These are phyloP conservation scores for Euplexia lucipara DNA, from an alignment of 2,888 invertebrate genomes.

Conservation along the genomic window DNA sequence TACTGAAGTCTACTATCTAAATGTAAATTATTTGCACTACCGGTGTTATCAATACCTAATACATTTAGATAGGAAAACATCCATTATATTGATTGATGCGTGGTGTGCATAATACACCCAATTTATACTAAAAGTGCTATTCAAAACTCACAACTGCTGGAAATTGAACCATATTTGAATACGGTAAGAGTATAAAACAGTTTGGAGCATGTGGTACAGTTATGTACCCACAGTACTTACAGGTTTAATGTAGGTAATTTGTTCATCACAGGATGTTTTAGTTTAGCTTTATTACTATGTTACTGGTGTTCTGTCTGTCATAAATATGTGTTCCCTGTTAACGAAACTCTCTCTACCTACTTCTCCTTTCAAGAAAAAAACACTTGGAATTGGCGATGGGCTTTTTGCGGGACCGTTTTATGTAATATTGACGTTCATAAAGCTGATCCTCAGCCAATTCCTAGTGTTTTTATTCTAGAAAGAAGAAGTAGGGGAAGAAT, in stretches of 20 bases:
- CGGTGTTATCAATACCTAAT: conserved; percentile 32
- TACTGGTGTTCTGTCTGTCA: not conserved
- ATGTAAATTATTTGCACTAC: conserved; percentile 3
- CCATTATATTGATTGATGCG: conserved; percentile 28
- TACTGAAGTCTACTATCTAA: conserved; percentile 8
- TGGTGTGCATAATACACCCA: not conserved
- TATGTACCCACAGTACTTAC: too few species aligned
- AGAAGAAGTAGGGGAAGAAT: too few species aligned
- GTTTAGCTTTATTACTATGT: conserved; percentile 38
- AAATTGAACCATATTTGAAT: too few species aligned
- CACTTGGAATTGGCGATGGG: too few species aligned
- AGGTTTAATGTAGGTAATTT: conserved; percentile 17
- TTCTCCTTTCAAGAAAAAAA: too few species aligned
- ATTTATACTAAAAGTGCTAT: conserved; percentile 1
- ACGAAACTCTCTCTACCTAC: not conserved
- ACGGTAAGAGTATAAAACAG: too few species aligned
- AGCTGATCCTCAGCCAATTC: too few species aligned
- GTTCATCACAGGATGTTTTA: conserved; percentile 37
- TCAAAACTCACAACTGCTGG: too few species aligned
- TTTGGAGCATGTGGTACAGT: too few species aligned
- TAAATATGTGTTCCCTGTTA: not conserved
- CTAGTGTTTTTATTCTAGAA: too few species aligned
- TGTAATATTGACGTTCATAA: too few species aligned
- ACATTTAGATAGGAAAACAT: conserved; percentile 23
- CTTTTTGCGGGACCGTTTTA: too few species aligned